These are phyloP conservation scores for Mechanitis messenoides DNA, from an alignment of 2,888 invertebrate species.

Conservation along the genomic window DNA sequence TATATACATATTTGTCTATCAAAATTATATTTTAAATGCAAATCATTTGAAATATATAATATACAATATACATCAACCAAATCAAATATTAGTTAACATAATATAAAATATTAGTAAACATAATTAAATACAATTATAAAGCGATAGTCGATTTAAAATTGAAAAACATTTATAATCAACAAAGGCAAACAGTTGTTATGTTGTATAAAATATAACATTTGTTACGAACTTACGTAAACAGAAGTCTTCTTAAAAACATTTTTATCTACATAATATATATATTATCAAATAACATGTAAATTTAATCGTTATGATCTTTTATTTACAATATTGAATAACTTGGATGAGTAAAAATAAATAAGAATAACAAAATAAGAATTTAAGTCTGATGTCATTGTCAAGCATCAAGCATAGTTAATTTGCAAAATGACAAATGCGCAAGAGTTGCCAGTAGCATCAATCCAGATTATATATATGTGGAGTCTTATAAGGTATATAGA, in stretches of 20 bases:
- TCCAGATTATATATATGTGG: no score
- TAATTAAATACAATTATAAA: no score
- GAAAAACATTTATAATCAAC: no score
- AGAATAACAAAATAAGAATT: neutral
- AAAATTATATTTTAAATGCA: no score
- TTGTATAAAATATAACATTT: neutral
- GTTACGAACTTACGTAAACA: neutral
- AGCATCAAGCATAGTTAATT: neutral
- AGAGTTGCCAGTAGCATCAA: neutral
- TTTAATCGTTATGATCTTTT: neutral
- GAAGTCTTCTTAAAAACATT: neutral
- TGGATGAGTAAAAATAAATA: neutral
- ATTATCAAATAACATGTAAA: neutral
- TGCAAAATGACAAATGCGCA: neutral
- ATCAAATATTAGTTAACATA: no score
- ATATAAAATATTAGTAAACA: no score
- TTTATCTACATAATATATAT: neutral
- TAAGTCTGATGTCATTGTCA: neutral
- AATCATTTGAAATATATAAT: no score
- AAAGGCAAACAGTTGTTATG: neutral
- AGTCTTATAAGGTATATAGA: no score
- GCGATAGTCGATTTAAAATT: no score
- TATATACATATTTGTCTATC: no score
- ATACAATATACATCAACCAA: no score
- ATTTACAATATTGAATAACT: neutral